phyloP scores from a whole-genome alignment of 2,113 vertebrate genomes.

The Corynorhinus townsendii region DNA sequence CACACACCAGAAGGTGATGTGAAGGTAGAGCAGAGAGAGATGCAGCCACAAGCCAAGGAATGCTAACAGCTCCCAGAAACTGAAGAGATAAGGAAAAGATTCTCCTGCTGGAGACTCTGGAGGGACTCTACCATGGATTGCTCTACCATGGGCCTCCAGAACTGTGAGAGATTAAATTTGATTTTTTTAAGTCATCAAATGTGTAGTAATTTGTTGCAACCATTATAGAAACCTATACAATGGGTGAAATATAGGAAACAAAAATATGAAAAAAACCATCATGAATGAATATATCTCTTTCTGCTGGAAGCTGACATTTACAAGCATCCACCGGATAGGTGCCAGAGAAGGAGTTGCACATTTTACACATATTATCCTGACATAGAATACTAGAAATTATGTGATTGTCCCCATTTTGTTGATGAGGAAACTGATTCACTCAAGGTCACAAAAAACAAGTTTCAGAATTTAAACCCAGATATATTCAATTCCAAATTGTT shows the following conservation, averaged over 20 bases:
- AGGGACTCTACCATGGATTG: neutral
- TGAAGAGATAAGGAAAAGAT: neutral
- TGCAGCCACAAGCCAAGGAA: neutral
- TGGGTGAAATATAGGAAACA: neutral
- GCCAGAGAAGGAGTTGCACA: neutral
- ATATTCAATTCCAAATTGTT: neutral
- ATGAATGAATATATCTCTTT: neutral
- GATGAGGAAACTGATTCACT: neutral
- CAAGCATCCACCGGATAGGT: neutral
- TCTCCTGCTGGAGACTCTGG: neutral
- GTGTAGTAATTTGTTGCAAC: neutral
- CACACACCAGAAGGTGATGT: neutral
- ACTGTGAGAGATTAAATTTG: neutral
- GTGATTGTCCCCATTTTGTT: neutral
- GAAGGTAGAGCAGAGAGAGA: neutral
- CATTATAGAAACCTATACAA: neutral
- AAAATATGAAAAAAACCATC: neutral
- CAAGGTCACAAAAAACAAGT: neutral
- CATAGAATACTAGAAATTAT: neutral
- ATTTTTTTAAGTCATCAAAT: neutral
- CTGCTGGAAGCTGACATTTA: neutral
- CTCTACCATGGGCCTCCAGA: neutral
- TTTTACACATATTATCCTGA: neutral
- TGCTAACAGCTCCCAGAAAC: neutral
- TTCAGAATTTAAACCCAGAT: neutral